A percentile compares a stretch with the other conserved stretches of the same genome.
phyloP scores from a whole-genome alignment of 2,797 vertebrate genomes.

The Hozukius guyotensis region DNA sequence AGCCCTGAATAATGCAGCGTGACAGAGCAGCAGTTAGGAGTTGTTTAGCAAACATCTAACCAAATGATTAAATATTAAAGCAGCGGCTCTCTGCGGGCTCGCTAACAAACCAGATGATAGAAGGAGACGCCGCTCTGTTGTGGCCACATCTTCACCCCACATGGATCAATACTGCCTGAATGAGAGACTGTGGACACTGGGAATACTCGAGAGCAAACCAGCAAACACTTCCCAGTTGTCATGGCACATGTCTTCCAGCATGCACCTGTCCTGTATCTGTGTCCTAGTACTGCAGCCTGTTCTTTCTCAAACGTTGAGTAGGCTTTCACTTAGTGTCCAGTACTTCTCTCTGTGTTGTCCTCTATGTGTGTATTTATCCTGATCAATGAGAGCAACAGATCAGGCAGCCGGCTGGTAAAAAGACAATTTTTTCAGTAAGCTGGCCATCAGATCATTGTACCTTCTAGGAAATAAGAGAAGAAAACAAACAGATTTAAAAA shows the following conservation, averaged over 20 bases:
- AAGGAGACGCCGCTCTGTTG: constrained; percentile 24
- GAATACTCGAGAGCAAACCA: constrained; percentile 20
- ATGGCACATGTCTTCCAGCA: constrained; percentile 5
- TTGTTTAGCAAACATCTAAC: constrained; percentile 67
- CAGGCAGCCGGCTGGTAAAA: background rate
- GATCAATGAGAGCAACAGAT: constrained; percentile 2
- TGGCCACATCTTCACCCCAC: constrained; percentile 37
- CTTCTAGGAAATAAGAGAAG: constrained; percentile 10
- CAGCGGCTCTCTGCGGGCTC: constrained; percentile 10
- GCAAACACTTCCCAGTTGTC: constrained; percentile 17
- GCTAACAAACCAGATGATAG: constrained; percentile 39
- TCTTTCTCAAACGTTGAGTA: background rate
- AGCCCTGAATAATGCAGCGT: constrained; percentile 55
- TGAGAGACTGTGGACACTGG: constrained; percentile 15
- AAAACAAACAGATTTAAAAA: constrained; percentile 4
- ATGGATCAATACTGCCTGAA: constrained; percentile 49
- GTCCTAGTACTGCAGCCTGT: background rate
- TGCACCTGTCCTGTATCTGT: constrained; percentile 24
- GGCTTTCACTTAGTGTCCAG: background rate
- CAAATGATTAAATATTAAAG: constrained; percentile 64
- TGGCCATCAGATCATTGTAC: constrained; percentile 9
- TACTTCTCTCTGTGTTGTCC: background rate
- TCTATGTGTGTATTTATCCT: background rate
- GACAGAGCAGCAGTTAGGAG: constrained; percentile 54
- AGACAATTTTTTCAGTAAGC: background rate